These are phyloP conservation scores for Brachionus rubens DNA, from an alignment of 1,140 invertebrate genomes.

Conservation along the genomic window DNA sequence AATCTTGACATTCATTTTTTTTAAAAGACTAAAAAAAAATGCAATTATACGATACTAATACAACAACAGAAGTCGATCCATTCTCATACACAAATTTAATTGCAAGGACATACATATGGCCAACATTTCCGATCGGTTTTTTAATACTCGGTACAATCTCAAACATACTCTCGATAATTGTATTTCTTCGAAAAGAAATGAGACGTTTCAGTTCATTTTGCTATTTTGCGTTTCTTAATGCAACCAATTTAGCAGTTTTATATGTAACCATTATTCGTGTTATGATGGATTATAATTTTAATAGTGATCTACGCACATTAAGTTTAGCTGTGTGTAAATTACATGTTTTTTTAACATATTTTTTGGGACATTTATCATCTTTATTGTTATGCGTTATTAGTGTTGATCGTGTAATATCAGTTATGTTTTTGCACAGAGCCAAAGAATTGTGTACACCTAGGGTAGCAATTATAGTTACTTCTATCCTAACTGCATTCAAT, in stretches of 20 bases:
- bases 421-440: constrained; percentile 42
- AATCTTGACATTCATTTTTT: no score
- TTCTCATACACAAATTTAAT: constrained; percentile 30
- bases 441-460: constrained; percentile 35
- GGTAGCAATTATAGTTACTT: constrained; percentile 6
- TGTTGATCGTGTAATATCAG: constrained; percentile 41
- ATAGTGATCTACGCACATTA: constrained; percentile 15
- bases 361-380: constrained; percentile 41
- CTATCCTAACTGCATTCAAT: neutral
- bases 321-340: constrained; percentile 33
- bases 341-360: constrained; percentile 46
- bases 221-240: constrained; percentile 42
- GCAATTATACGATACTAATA: neutral
- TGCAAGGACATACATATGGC: constrained; percentile 42
- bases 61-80: neutral
- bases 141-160: constrained; percentile 24
- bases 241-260: constrained; percentile 15
- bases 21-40: no score
- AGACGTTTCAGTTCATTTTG: constrained; percentile 40
- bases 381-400: constrained; percentile 44
- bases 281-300: constrained; percentile 35
- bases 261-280: constrained; percentile 35
- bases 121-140: constrained; percentile 39
- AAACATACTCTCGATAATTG: constrained; percentile 41
- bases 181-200: constrained; percentile 44